Evolutionary conservation across 2,888 invertebrate genomes (phyloP), one percentile per base, ranked within the genome.

Genomic region (Tinea semifulvella): DNA sequence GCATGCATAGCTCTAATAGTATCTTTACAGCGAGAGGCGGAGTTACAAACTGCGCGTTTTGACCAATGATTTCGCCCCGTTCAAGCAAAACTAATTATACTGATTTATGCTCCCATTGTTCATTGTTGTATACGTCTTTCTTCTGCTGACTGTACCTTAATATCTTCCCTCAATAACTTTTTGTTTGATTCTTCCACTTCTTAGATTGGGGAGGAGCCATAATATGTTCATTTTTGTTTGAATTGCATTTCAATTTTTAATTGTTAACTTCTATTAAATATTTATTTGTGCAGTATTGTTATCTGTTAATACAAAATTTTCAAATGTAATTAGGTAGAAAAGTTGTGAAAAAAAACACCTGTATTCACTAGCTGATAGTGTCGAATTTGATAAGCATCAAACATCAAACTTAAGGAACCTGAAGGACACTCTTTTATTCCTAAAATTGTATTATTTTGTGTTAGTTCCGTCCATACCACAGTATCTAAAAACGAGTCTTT

Each of bases 101-200:
- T 91, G 91, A 92, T 92, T 92, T 92, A 92, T 92, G 89, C 88
- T 82, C 84, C 91, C 89, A 92, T 92, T 92, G 91, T 91, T 87
- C 90, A 90, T 90, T 90, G 90, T 90, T 88, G 85, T 82, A 18
- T 36, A 82, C 81, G 70, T 75, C 76, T 74, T 69, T 74, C 82
- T 80, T 82, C 75, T 74, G 58, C 57, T 54, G 60, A 63, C 49
- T 46, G 47, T 67, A 66, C 70, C 65, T 67, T 55, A 60, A 56
- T 57, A 60, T 60, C 57, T 45, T 11, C 40, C 45, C 38, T 45
- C 45, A 39, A 45, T 45, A 45, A 45, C 40, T 45, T 26, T 31
- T 44, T n/a, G 18, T 22, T 40, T 13, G 19, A 17, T 22, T 22
- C 40, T 40, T 40, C 14, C 13, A 14, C n/a, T 40, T 40, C 18